These are phyloP conservation scores for Lateolabrax maculatus DNA, from an alignment of 2,797 vertebrate species.

Conservation along the genomic window DNA sequence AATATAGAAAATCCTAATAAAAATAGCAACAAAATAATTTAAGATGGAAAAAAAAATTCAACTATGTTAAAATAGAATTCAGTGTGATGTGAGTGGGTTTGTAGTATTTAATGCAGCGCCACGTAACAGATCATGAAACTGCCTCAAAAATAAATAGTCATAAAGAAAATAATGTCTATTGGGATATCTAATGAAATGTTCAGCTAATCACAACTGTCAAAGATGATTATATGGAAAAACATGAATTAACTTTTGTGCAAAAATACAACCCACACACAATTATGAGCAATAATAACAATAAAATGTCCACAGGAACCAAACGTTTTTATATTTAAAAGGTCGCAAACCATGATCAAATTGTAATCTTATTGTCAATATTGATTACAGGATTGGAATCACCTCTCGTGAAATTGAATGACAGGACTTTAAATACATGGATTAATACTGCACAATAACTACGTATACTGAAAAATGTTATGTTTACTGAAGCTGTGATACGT, in stretches of 20 bases:
- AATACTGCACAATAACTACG: neutral
- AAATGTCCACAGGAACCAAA: neutral
- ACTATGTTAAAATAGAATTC: neutral
- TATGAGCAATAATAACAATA: constrained; percentile 7
- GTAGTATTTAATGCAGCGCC: neutral
- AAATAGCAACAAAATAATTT: neutral
- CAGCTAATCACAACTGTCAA: constrained; percentile 5
- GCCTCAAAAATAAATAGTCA: neutral
- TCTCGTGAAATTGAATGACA: neutral
- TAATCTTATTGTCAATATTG: neutral
- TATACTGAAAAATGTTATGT: neutral
- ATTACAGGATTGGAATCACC: neutral
- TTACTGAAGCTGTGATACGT: neutral
- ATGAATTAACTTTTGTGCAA: constrained; percentile 3
- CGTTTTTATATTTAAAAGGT: neutral
- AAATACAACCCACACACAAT: constrained; percentile 16
- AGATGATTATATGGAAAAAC: constrained; percentile 15
- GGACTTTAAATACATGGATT: neutral
- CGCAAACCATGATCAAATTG: constrained; percentile 9
- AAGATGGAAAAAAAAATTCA: neutral
- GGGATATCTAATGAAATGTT: neutral
- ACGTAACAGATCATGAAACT: neutral
- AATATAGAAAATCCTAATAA: neutral
- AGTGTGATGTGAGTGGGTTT: neutral
- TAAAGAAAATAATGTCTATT: neutral